These are phyloP conservation scores for Embiotoca jacksoni DNA, from an alignment of 2,113 vertebrate species.

Conservation along the genomic window DNA sequence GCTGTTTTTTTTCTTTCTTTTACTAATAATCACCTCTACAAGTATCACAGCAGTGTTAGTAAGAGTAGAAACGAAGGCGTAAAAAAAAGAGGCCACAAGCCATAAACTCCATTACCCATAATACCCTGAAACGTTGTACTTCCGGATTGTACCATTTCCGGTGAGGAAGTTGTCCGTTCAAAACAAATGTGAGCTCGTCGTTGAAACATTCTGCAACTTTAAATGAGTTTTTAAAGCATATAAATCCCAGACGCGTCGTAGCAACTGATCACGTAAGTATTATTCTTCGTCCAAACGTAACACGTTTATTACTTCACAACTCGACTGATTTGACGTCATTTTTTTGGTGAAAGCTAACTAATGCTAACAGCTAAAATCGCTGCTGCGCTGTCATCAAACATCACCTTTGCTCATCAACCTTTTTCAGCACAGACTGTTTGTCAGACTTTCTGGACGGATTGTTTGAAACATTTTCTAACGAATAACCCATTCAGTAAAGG, in stretches of 20 bases:
- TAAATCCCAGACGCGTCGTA: background rate
- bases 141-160: constrained; percentile 58
- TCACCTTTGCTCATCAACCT: background rate
- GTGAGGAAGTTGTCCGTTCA: constrained; percentile 67
- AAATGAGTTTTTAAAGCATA: constrained; percentile 30
- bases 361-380: constrained; percentile 56
- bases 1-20: too few species aligned
- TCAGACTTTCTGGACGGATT: background rate
- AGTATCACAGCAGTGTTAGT: background rate
- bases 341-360: constrained; percentile 11
- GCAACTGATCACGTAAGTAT: constrained; percentile 39
- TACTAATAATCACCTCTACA: background rate
- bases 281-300: background rate
- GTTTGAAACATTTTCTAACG: background rate
- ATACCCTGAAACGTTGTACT: background rate
- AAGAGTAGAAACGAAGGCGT: background rate
- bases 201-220: constrained; percentile 19
- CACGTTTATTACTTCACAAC: rapidly evolving
- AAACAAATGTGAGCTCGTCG: constrained; percentile 58
- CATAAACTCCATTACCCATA: constrained; percentile 75
- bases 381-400: constrained; percentile 41
- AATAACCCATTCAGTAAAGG: background rate
- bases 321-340: background rate
- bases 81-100: too few species aligned
- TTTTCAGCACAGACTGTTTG: background rate